Conservation (phyloP, 2,797 vertebrate species). For the Allobates femoralis region DNA sequence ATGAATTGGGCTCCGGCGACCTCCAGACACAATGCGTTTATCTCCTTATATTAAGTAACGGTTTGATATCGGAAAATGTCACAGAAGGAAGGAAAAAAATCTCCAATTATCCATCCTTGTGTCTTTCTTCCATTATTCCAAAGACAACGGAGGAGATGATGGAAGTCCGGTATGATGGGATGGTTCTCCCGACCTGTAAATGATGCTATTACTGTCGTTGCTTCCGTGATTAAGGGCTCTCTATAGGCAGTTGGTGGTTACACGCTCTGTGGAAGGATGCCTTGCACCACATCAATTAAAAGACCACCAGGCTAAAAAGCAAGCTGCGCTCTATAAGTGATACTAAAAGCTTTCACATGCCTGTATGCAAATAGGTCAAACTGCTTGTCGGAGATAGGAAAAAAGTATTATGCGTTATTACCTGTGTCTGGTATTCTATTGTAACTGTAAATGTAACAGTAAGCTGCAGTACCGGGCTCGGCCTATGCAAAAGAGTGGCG, state of each 20-base stretch:
- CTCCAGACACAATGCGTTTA: background rate
- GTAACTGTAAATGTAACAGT: background rate
- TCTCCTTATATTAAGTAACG: background rate
- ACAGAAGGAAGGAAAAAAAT: background rate
- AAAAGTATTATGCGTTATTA: background rate
- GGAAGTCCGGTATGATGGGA: background rate
- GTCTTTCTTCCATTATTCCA: background rate
- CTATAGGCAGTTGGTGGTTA: conserved; percentile 1
- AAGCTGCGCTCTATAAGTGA: background rate
- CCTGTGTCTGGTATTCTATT: background rate
- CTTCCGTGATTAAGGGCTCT: conserved; percentile 11
- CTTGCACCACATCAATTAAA: conserved; percentile 16
- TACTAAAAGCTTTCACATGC: background rate
- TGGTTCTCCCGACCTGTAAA: conserved; percentile 1
- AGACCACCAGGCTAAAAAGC: background rate
- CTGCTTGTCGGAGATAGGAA: background rate
- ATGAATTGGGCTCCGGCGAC: background rate
- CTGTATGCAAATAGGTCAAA: background rate
- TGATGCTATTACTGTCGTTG: conserved; percentile 27
- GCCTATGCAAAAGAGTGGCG: background rate
- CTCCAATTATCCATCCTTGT: background rate
- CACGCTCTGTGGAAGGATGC: background rate
- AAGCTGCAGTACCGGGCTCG: background rate
- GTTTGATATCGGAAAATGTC: conserved; percentile 8
- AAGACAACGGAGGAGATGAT: background rate